These are phyloP conservation scores for Coenobita brevimanus DNA, from an alignment of 1,140 invertebrate species.

Conservation along the genomic window DNA sequence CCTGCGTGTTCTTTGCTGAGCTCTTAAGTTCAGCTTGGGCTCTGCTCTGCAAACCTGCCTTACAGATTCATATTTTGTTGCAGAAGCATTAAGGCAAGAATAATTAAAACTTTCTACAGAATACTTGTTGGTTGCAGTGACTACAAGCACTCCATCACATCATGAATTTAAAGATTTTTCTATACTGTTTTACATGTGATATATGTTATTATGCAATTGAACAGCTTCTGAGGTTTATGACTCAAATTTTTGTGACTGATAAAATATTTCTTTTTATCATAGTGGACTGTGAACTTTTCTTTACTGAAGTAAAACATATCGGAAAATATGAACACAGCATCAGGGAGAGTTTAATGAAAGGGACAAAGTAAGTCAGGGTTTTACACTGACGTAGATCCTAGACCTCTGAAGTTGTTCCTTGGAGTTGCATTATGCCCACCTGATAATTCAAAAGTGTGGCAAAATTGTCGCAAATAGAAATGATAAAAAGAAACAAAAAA, in stretches of 20 bases:
- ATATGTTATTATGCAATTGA: slow-evolving; percentile 34
- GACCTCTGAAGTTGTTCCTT: too few relatives aligned
- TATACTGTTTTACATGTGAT: slow-evolving; percentile 45
- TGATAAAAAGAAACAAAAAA: too few relatives aligned
- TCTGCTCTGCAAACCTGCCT: slow-evolving; percentile 54
- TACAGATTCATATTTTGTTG: slow-evolving; percentile 56
- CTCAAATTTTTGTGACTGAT: slow-evolving; percentile 13
- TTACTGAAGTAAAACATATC: neutral
- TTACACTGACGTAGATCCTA: too few relatives aligned
- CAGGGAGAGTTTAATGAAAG: neutral
- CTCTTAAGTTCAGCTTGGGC: slow-evolving; percentile 32
- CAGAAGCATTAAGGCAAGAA: slow-evolving; percentile 61
- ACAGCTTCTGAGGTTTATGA: slow-evolving; percentile 19
- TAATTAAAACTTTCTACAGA: slow-evolving; percentile 3
- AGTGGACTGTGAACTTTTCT: neutral
- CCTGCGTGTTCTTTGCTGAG: slow-evolving; percentile 42
- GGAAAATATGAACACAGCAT: neutral
- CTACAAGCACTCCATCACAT: slow-evolving; percentile 13
- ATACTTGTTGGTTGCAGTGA: too few relatives aligned
- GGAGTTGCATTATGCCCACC: too few relatives aligned
- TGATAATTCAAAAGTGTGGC: too few relatives aligned
- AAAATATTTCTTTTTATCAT: neutral
- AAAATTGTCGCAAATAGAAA: too few relatives aligned
- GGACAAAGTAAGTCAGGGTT: too few relatives aligned
- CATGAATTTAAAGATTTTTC: slow-evolving; percentile 52